A percentile compares a stretch with the other conserved stretches of the same genome.
Evolutionary conservation across 2,113 vertebrate species (phyloP).

Genomic region (Phyllostomus hastatus): DNA sequence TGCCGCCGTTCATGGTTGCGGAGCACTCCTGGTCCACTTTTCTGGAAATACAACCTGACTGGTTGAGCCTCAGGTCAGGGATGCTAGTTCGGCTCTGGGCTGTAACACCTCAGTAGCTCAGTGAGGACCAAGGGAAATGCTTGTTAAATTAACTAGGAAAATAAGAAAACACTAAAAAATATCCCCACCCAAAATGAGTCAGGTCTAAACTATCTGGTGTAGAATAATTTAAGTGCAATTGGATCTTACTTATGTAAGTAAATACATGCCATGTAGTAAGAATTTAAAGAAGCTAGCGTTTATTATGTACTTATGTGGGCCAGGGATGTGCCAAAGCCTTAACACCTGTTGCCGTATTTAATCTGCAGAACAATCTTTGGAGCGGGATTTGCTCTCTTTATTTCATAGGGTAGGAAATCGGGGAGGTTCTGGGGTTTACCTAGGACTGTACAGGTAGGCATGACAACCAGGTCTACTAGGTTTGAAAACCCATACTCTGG

Average conservation of each 20-base stretch:
- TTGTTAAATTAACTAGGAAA: not conserved
- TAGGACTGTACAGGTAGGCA: not conserved
- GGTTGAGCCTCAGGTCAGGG: not conserved
- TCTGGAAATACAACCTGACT: conserved; percentile 37
- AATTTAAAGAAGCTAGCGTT: not conserved
- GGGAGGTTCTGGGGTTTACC: not conserved
- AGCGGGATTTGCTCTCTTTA: not conserved
- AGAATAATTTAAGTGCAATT: not conserved
- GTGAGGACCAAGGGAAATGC: not conserved
- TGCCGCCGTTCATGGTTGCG: not conserved
- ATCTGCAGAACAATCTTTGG: not conserved
- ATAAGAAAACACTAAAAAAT: not conserved
- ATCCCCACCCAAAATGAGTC: not conserved
- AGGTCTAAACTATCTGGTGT: not conserved
- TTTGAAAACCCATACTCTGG: not conserved
- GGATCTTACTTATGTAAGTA: not conserved
- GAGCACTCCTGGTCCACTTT: not conserved
- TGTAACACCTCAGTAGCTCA: not conserved
- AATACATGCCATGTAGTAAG: not conserved
- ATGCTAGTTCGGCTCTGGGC: not conserved
- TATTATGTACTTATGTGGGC: not conserved
- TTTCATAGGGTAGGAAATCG: not conserved
- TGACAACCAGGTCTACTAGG: not conserved
- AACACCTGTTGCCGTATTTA: not conserved
- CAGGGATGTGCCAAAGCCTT: not conserved